Evolutionary conservation across 2,113 vertebrate genomes (phyloP).

Genomic region (Isurus oxyrinchus): DNA sequence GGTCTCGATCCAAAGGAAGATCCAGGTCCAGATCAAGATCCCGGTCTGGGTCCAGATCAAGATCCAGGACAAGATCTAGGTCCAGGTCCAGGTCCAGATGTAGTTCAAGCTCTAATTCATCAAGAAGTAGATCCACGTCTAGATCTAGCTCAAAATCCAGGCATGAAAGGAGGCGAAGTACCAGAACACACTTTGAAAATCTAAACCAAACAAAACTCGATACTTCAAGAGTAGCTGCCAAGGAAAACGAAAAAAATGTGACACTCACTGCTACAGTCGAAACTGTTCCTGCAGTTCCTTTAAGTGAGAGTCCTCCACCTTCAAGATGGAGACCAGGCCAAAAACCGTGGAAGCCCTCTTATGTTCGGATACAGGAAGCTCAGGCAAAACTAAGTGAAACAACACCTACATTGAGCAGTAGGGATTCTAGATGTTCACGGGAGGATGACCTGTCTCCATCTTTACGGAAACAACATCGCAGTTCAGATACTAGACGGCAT

Average conservation of each 20-base stretch:
- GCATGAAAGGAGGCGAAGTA: conserved; percentile 50
- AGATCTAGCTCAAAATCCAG: conserved; percentile 41
- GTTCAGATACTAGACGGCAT: conserved; percentile 55
- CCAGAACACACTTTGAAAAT: conserved; percentile 51
- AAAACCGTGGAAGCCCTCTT: conserved; percentile 96
- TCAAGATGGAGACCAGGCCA: conserved; percentile 96
- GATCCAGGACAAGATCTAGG: conserved; percentile 56
- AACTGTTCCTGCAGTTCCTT: conserved; percentile 72
- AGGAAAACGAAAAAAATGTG: conserved; percentile 55
- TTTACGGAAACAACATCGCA: conserved; percentile 49
- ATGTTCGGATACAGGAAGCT: conserved; percentile 80
- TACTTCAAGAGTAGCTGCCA: conserved; percentile 46
- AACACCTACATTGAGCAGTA: conserved; percentile 51
- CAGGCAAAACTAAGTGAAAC: conserved; percentile 66
- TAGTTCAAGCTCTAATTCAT: conserved; percentile 21
- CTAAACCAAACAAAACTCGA: conserved; percentile 57
- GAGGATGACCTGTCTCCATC: conserved; percentile 54
- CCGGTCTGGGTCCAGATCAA: conserved; percentile 67
- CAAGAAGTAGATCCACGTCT: conserved; percentile 35
- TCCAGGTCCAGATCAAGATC: conserved; percentile 56
- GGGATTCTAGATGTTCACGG: conserved; percentile 44
- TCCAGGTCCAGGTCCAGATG: conserved; percentile 45
- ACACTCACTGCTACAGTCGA: conserved; percentile 60
- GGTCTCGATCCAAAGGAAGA: conserved; percentile 63
- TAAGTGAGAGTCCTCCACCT: conserved; percentile 95